Evolutionary conservation across 2,797 vertebrate species (phyloP), one percentile per base, ranked within the genome.

Genomic region (Hirundo rustica): DNA sequence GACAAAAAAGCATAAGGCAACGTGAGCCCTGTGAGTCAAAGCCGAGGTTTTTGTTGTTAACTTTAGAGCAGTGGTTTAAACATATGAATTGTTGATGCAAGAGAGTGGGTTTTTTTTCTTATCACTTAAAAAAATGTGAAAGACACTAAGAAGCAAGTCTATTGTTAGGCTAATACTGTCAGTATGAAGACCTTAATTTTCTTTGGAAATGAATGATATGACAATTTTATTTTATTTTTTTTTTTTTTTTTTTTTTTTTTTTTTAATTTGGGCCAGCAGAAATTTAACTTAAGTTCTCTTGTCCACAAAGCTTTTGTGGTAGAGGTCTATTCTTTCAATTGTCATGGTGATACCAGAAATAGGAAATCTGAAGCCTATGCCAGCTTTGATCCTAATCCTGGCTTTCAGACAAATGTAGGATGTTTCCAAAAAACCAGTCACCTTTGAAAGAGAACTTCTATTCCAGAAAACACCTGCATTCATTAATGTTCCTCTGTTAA

Each of bases 21-120:
- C 1, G 0, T 66, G 32, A 66, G 26, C 6, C 21, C 32, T 50
- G 7, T 58, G 36, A 74, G 9, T 32, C 3, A 84, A 57, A 58
- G 5, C 11, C 18, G 15, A 36, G 10, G 1, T 18, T 45, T 50
- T 32, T 51, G 36, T 42, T 50, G 13, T 32, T 36, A 66, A 36
- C 15, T 44, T 58, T 26, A 75, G 27, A 85, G 3, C 12, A 51
- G 8, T 12, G 32, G 26, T 36, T 85, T 58, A 44, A 75, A 36
- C 4, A 32, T 13, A 22, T 3, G 10, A 32, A 67, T 34, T 32
- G 4, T 5, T 36, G 27, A 51, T 23, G 15, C 27, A 36, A 36
- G 12, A 58, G 5, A 32, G 36, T 3, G 3, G 0, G 0, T 5
- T 36, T 65, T 36, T 65, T 26, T 51, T 10, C 21, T 66, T 17